Conservation (phyloP, 2,888 invertebrate genomes). For the Hemaris fuciformis region DNA sequence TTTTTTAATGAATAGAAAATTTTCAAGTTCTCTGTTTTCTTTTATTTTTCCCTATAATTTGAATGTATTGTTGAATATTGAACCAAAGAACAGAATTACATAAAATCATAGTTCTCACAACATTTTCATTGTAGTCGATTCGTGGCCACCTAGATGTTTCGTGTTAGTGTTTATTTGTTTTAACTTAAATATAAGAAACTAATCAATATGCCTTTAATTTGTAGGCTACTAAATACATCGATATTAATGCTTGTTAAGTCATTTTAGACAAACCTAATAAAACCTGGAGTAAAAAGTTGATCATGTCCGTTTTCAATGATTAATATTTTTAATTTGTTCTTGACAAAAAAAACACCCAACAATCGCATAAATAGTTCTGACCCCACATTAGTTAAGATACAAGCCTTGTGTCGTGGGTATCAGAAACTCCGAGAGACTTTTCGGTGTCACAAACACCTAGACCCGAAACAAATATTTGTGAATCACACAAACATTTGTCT, state of each 20-base stretch:
- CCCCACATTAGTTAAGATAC: no score
- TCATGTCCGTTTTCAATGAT: neutral
- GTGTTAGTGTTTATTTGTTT: constrained; percentile 29
- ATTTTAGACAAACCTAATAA: neutral
- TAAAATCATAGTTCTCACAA: constrained; percentile 33
- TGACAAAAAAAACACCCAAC: no score
- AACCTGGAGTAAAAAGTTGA: neutral
- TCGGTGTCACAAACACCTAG: no score
- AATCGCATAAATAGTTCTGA: no score
- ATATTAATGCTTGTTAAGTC: neutral
- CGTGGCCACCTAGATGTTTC: constrained; percentile 52
- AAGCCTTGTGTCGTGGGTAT: no score
- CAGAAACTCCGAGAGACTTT: no score
- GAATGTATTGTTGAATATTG: neutral
- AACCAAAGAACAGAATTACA: constrained; percentile 38
- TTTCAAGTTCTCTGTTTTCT: no score
- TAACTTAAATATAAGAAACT: neutral
- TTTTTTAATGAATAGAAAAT: no score
- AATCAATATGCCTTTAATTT: neutral
- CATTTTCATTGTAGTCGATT: constrained; percentile 53
- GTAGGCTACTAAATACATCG: neutral
- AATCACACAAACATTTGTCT: no score
- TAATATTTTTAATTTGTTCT: no score
- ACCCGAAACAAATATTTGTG: no score
- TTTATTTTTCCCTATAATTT: no score